phyloP scores from a whole-genome alignment of 2,113 vertebrate genomes.

The Actinemys pallida region DNA sequence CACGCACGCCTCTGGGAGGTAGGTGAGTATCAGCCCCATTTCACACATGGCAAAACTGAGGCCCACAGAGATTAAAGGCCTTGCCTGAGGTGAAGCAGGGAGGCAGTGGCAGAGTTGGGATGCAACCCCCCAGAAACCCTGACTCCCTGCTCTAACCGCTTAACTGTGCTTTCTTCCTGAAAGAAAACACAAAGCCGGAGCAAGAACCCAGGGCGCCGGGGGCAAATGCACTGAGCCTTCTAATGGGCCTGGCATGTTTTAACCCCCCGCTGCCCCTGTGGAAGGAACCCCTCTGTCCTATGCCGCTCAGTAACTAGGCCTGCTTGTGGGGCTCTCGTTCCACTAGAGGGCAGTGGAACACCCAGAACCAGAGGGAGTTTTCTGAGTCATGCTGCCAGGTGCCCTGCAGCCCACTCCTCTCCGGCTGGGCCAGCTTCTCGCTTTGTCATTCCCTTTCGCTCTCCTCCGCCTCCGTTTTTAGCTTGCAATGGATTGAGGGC shows the following conservation, averaged over 20 bases:
- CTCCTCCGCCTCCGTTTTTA: neutral
- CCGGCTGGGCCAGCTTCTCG: neutral
- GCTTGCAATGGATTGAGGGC: neutral
- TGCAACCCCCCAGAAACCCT: neutral
- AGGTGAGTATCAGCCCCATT: neutral
- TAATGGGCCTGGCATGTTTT: neutral
- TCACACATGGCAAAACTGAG: neutral
- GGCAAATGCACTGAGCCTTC: too few species aligned
- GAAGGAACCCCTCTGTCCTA: neutral
- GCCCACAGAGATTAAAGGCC: neutral
- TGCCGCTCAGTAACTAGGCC: neutral
- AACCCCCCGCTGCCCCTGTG: neutral
- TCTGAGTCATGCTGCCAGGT: neutral
- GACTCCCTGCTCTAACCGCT: neutral
- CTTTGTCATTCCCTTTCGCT: neutral
- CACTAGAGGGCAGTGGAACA: neutral
- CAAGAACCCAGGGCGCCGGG: too few species aligned
- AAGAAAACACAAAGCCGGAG: neutral
- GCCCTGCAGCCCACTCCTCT: too few species aligned
- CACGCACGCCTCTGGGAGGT: neutral
- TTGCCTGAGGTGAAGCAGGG: neutral
- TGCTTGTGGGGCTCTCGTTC: neutral
- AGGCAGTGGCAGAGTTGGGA: neutral
- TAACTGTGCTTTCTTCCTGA: neutral
- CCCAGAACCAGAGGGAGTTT: neutral